phyloP scores from a whole-genome alignment of 2,888 invertebrate genomes.

The Megalurothrips usitatus region DNA sequence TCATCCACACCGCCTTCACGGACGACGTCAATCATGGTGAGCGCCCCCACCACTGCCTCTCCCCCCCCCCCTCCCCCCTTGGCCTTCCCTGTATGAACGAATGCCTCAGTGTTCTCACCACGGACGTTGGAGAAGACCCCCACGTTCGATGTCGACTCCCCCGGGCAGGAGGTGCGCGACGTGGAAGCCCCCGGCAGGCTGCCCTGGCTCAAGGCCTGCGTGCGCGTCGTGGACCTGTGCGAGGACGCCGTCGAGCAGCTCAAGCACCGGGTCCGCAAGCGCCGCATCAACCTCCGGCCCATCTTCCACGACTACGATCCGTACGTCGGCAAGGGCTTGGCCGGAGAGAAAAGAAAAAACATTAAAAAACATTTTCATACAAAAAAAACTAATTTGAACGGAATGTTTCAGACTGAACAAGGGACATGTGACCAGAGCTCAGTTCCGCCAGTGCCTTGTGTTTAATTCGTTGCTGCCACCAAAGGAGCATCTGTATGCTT shows the following conservation, averaged over 20 bases:
- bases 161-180: slow-evolving; percentile 52
- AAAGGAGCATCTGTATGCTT: slow-evolving; percentile 60
- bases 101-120: slow-evolving; percentile 58
- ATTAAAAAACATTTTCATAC: too few species aligned
- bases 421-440: slow-evolving; percentile 66
- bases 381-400: slow-evolving; percentile 21
- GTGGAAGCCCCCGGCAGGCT: slow-evolving; percentile 50
- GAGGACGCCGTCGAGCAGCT: slow-evolving; percentile 61
- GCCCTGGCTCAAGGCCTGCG: slow-evolving; percentile 49
- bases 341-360: too few species aligned
- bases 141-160: slow-evolving; percentile 52
- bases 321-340: slow-evolving; percentile 45
- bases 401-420: slow-evolving; percentile 56
- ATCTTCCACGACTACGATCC: slow-evolving; percentile 67
- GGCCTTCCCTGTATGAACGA: too few species aligned
- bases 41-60: neutral
- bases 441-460: slow-evolving; percentile 65
- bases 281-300: slow-evolving; percentile 61
- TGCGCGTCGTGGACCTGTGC: slow-evolving; percentile 47
- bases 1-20: slow-evolving; percentile 73
- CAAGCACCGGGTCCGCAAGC: slow-evolving; percentile 56
- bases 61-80: neutral
- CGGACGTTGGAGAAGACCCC: slow-evolving; percentile 68
- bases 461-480: slow-evolving; percentile 63
- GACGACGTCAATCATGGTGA: slow-evolving; percentile 71